Evolutionary conservation across 23 tunicate genomes (phyloP), one percentile per base, ranked within the genome.

Genomic region (Phallusia fumigata): DNA sequence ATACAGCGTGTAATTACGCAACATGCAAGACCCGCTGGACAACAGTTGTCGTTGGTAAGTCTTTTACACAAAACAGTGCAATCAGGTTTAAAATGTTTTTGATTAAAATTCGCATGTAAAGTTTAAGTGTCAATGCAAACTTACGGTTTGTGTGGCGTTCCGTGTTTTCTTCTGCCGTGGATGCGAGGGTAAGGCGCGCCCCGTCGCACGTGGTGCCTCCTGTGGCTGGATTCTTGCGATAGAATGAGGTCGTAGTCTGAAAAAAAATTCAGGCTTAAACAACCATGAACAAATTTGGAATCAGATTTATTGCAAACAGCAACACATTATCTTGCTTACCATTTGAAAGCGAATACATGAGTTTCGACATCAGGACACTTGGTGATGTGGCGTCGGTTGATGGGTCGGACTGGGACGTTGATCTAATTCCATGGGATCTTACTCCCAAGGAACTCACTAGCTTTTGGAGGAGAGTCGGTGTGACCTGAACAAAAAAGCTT

Each of bases 201-300:
- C 73, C 83, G 51, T 44, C 73, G 72, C 35, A 53, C 83, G 83
- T 79, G 83, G 33, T 53, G 83, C 22, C 52, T 31, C 50, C 52
- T 31, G 3, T 30, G 34, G 40, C 52, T 33, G 35, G 69, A 58
- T 58, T 58, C 69, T 58, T 79, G 73, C 45, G 73, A 51, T 52
- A 79, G 18, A 52, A 79, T 79, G 8, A 28, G 32, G 72, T 79
- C 83, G 22, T 28, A 79, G 52, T 79, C 83, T 79, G 73, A 28
- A 52, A 49, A 79, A 28, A 5, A 77, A 77, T 21, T 18, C 30
- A 74, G 13, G 16, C 5, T 74, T 32, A 74, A 19, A 30, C 69
- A 58, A 58, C 10, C 10, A 5, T 3, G 10, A 40, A 40, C 5
- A 40, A 40, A 5, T 40, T 40, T 40, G 47, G 47, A 40, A 40